Base-by-base conservation (phyloP, 2,888 invertebrate genomes). In the Pachymerium ferrugineum region DNA sequence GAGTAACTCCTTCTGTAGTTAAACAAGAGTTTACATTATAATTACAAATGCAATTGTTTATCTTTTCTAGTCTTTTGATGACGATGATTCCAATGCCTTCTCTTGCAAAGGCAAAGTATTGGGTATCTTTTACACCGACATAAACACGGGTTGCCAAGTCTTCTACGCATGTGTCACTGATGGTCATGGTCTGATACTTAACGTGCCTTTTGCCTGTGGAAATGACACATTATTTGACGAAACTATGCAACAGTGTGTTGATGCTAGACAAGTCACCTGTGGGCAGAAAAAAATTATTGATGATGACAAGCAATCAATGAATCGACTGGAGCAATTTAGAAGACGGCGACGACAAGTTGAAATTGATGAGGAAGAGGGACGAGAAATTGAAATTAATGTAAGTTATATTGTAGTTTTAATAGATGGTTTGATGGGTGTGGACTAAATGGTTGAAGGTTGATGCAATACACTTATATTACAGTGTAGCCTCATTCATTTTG, bases 171-270 rank as follows among this genome's bases (percentile, higher is more conserved):
- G 75, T 28, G 42, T 71, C 8, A 28, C 28, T 8, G 72, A 75
- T 16, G 47, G 62, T 12, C 31, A 35, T 19, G 69, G 71, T 16
- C 12, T 30, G 3, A 38, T 75, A n/a, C 62, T 72, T 14, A 69
- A 75, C 35, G 38, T 75, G 29, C 72, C 68, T 14, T 74, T 75
- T 29, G 28, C 25, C 12, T 75, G 75, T 28, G 73, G 33, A 30
- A 74, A 74, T 30, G 72, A 54, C 14, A 74, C 74, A 12, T n/a
- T 72, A 16, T 75, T 75, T 62, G 74, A 75, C 25, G 71, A 75
- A 29, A 16, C 54, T 4, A 68, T 42, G 28, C 71, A 31, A 28
- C 47, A 74, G n/a, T 75, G 75, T 22, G 16, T 29, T 12, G 30
- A 70, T n/a, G 28, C 3, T 6, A 6, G 3, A 10, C 47, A 47